Conservation (phyloP, 2,888 invertebrate species). For the Drosophila subsilvestris region DNA sequence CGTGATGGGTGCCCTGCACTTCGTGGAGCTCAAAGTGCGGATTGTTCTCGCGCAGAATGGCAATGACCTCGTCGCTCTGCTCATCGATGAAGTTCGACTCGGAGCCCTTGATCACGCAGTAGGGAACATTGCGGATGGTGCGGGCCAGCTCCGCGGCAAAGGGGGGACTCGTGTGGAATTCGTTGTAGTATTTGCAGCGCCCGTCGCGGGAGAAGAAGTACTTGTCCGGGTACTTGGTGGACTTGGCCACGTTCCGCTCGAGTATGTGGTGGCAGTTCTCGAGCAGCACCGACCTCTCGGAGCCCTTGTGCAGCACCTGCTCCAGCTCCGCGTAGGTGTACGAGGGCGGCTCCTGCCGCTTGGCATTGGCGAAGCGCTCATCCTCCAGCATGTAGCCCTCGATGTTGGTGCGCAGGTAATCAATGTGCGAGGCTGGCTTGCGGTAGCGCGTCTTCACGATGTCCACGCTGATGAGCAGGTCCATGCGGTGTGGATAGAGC, state of each 20-base stretch:
- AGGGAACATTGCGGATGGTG: constrained; percentile 86
- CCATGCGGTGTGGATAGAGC: constrained; percentile 84
- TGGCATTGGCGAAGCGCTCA: constrained; percentile 77
- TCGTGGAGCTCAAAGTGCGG: constrained; percentile 86
- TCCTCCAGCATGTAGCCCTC: constrained; percentile 85
- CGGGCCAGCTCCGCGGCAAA: constrained; percentile 86
- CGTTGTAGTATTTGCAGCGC: constrained; percentile 78
- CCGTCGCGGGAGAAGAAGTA: constrained; percentile 85
- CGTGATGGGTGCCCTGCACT: constrained; percentile 89
- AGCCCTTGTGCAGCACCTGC: constrained; percentile 86
- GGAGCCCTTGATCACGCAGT: constrained; percentile 87
- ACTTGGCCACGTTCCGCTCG: constrained; percentile 86
- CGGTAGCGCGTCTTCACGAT: constrained; percentile 71
- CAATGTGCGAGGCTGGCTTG: constrained; percentile 62
- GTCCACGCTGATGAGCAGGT: constrained; percentile 83
- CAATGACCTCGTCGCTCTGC: constrained; percentile 85
- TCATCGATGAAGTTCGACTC: constrained; percentile 85
- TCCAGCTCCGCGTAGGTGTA: constrained; percentile 87
- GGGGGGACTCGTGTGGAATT: constrained; percentile 79
- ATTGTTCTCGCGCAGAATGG: constrained; percentile 86
- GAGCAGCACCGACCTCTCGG: constrained; percentile 85
- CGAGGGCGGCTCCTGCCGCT: constrained; percentile 85
- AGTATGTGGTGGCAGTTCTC: constrained; percentile 86
- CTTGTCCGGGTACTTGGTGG: constrained; percentile 86
- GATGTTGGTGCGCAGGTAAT: constrained; percentile 78